Evolutionary conservation across 53 echinoderm and acorn worm genomes (phyloP).

Genomic region (Glandiceps talaboti): DNA sequence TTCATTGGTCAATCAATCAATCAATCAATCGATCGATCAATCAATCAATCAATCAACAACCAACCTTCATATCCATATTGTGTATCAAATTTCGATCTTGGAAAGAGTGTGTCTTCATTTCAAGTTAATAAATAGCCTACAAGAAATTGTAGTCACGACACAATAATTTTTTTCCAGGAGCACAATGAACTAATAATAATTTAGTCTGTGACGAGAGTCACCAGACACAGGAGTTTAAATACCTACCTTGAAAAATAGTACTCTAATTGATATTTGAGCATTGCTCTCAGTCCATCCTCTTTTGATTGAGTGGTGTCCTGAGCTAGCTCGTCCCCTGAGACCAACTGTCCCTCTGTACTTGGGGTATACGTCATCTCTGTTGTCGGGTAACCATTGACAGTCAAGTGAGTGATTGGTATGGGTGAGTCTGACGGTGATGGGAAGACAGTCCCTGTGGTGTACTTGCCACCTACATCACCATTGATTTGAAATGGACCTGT

Average conservation of each 20-base stretch:
- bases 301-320: slow-evolving; percentile 75
- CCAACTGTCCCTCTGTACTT: slow-evolving; percentile 84
- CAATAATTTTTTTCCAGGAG: no score
- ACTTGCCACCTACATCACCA: slow-evolving; percentile 79
- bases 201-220: background rate
- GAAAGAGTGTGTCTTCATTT: no score
- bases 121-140: no score
- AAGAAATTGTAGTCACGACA: no score
- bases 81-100: no score
- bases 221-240: no score
- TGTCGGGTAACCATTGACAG: slow-evolving; percentile 66
- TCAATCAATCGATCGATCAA: no score
- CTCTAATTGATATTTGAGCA: slow-evolving; percentile 85
- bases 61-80: no score
- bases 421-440: slow-evolving; percentile 81
- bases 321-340: slow-evolving; percentile 75
- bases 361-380: slow-evolving; percentile 67
- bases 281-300: slow-evolving; percentile 85
- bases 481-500: slow-evolving; percentile 80
- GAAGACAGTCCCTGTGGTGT: slow-evolving; percentile 47
- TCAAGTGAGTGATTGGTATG: slow-evolving; percentile 25
- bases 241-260: slow-evolving; percentile 98
- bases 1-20: no score
- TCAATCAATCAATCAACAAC: no score
- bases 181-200: background rate